A percentile compares a stretch with the other conserved stretches of the same genome.
These are phyloP conservation scores for Bacillus rossius DNA, from an alignment of 1,140 invertebrate genomes.

Conservation along the genomic window DNA sequence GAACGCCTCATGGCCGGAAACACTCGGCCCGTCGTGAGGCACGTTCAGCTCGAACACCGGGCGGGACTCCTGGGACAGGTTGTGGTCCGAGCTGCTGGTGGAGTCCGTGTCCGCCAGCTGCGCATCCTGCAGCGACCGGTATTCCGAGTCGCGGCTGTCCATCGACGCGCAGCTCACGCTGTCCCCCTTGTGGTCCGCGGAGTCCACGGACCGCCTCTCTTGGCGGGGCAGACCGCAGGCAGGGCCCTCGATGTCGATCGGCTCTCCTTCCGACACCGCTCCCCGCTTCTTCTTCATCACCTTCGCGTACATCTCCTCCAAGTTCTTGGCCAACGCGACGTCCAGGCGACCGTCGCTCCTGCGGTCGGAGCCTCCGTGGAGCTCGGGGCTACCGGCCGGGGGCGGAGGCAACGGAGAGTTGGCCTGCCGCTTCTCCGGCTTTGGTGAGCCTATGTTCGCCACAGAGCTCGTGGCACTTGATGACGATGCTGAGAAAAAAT, in stretches of 20 bases:
- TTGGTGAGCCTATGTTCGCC: conserved; percentile 68
- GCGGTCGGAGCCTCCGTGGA: conserved; percentile 6
- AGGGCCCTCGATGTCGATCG: background rate
- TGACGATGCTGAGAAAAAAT: conserved; percentile 53
- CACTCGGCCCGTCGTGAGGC: too few species aligned
- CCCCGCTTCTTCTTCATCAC: conserved; percentile 61
- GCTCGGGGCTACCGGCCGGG: conserved; percentile 40
- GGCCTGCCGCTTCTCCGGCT: conserved; percentile 80
- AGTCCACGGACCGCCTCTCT: conserved; percentile 19
- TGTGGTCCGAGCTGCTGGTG: background rate
- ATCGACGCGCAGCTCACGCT: conserved; percentile 28
- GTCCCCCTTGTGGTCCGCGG: background rate
- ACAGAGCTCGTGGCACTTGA: conserved; percentile 69
- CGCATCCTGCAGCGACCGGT: background rate
- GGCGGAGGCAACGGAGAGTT: conserved; percentile 76
- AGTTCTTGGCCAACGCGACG: conserved; percentile 47
- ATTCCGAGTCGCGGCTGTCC: conserved; percentile 14
- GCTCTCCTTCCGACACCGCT: conserved; percentile 1
- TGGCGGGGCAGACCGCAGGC: conserved; percentile 10
- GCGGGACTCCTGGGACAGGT: background rate
- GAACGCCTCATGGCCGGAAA: too few species aligned
- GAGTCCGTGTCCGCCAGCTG: background rate
- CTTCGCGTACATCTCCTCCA: conserved; percentile 86
- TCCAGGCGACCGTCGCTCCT: conserved; percentile 11
- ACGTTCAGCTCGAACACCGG: background rate